Evolutionary conservation across 23 tunicate species (phyloP), one percentile per base, ranked within the genome.

Genomic region (Ascidia mentula): DNA sequence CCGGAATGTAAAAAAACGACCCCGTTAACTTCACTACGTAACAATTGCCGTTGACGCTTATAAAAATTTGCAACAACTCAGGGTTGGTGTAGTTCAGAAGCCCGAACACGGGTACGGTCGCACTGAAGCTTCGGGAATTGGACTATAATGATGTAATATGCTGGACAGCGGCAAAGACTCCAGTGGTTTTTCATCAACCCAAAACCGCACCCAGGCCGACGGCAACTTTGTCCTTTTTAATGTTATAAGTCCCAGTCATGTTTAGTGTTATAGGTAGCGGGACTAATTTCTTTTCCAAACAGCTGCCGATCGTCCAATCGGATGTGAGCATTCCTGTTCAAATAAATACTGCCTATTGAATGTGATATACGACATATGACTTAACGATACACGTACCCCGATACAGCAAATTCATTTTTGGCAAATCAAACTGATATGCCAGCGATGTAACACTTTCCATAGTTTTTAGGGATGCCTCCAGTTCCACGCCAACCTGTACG

Each of bases 401-500:
- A 72, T 88, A 93, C 34, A 93, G 39, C 31, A 93, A 73, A 77
- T 93, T 93, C 98, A 93, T 93, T 88, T 93, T 93, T 26, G 98
- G 98, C 13, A 93, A 45, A 77, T 93, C 98, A 26, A 93, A 69
- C 60, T 88, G 98, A 59, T 93, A 93, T 32, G 83, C 93, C 31
- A 93, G 46, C 4, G 88, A 74, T 71, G 98, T 88, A 12, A 93
- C 89, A 72, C 89, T 84, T 37, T 93, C 98, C 81, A 83, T 69
- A 22, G 82, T 93, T 53, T 81, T 74, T 33, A 85, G 37, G n/a
- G 97, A 87, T 8, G 98, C 93, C 77, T 93, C 98, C 0, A 93
- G 32, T 59, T 93, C 98, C 7, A 93, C 94, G 0, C 98, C 98
- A 42, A 93, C 98, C 72, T 93, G 93, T 18, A 93, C 98, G 76